phyloP scores from a whole-genome alignment of 2,888 invertebrate genomes.

The Ellobium chinense region DNA sequence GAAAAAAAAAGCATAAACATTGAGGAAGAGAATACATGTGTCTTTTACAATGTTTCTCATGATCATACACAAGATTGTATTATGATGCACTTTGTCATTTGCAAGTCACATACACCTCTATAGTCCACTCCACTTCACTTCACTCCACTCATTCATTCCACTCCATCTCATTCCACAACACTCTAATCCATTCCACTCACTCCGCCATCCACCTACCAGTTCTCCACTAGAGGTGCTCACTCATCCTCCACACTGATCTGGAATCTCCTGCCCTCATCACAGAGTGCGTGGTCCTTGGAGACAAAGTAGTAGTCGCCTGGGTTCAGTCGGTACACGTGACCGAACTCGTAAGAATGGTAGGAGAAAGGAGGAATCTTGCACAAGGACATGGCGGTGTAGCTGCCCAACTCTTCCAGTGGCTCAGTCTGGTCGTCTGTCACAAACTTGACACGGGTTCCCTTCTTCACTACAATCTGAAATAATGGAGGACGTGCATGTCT shows the following conservation, averaged over 20 bases:
- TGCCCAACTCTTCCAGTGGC: conserved; percentile 45
- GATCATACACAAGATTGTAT: no score
- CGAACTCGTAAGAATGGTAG: conserved; percentile 42
- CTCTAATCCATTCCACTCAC: no score
- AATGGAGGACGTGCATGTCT: no score
- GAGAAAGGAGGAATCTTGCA: conserved; percentile 52
- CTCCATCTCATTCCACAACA: no score
- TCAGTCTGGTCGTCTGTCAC: conserved; percentile 8
- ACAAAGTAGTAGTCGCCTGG: conserved; percentile 51
- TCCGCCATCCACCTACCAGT: no score
- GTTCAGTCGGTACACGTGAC: conserved; percentile 26
- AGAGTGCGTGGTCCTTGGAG: conserved; percentile 21
- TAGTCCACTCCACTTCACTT: no score
- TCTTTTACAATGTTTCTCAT: no score
- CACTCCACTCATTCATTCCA: no score
- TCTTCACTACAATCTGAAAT: conserved; percentile 46
- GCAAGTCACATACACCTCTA: no score
- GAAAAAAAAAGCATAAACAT: background rate
- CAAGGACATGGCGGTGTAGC: conserved; percentile 42
- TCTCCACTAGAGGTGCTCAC: background rate
- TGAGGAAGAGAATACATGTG: background rate
- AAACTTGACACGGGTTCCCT: conserved; percentile 51
- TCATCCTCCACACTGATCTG: conserved; percentile 42
- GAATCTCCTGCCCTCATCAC: conserved; percentile 33
- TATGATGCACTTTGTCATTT: no score